Base-by-base conservation (phyloP, 2,888 invertebrate species). In the Folsomia manolachei region DNA sequence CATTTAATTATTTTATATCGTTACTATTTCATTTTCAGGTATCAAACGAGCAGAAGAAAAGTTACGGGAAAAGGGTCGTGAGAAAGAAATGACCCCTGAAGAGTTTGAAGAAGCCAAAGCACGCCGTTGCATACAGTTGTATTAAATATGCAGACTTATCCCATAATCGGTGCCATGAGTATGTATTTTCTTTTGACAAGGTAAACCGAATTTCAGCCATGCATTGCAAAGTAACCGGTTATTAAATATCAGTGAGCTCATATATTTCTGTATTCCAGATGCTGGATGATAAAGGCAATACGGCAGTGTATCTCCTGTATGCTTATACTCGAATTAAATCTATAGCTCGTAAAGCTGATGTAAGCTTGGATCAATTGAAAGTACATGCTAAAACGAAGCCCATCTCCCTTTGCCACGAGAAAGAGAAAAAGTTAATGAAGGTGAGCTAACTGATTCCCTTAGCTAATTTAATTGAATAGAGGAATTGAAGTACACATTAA, bases 211-310 rank as follows among this genome's bases (percentile, higher is more conserved):
- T 26, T 67, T 19, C 23, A 52, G 27, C 51, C 18, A 51, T 11
- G 9, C 18, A 51, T 51, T 56, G 21, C 63, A 7, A n/a, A 61
- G 7, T 1, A 61, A 26, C 65, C 66, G 2, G 18, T 21, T 60
- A 69, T 7, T 27, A 66, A 66, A 51, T 62, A 39, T 63, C 1
- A 64, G 7, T 24, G 21, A 27, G n/a, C 64, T 53, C n/a, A n/a
- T n/a, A n/a, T n/a, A n/a, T 27, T 76, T 53, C 56, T 51, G 18
- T 51, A 78, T 69, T 27, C 69, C 26, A 88, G 87, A 99, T 99
- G 99, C 87, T 99, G 77, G 97, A 99, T 82, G 98, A 99, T 83
- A 92, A 93, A 83, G 99, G 99, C 11, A 99, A 99, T 83, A 99
- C 99, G 0, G 99, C 99, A 0, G 97, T 97, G 0, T 99, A 99